Conservation (phyloP, 1,140 invertebrate genomes). For the Muscidifurax raptorellus region DNA sequence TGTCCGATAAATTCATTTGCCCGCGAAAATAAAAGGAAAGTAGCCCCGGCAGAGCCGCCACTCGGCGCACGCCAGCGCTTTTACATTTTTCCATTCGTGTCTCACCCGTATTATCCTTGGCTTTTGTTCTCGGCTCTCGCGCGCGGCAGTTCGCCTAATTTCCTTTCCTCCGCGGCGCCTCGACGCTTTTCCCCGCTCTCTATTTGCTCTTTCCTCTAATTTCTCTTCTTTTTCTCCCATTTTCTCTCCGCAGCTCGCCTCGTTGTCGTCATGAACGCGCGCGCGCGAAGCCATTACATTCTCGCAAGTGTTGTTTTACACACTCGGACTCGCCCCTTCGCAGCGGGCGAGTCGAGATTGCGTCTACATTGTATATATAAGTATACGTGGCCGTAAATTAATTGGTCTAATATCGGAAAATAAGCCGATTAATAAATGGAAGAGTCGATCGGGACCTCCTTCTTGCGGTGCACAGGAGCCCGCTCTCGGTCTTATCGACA, state of each 20-base stretch:
- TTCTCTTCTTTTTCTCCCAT: background rate
- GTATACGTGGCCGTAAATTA: slow-evolving; percentile 37
- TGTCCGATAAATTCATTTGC: slow-evolving; percentile 43
- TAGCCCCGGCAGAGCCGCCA: background rate
- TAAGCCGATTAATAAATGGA: slow-evolving; percentile 28
- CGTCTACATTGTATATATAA: background rate
- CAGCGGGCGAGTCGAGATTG: background rate
- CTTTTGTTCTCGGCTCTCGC: slow-evolving; percentile 21
- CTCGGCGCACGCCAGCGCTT: background rate
- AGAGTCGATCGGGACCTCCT: background rate
- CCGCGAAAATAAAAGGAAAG: background rate
- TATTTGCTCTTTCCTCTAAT: slow-evolving; percentile 6
- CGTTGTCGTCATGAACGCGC: background rate
- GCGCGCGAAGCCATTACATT: background rate
- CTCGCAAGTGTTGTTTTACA: background rate
- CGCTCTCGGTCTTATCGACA: background rate
- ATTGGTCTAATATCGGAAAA: slow-evolving; percentile 16
- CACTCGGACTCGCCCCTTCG: background rate
- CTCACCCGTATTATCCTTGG: slow-evolving; percentile 34
- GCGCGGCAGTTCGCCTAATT: slow-evolving; percentile 24
- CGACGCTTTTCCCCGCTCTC: background rate
- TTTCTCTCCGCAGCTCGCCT: background rate
- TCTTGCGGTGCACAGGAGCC: background rate
- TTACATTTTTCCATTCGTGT: slow-evolving; percentile 12
- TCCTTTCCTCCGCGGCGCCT: background rate